Base-by-base conservation (phyloP, 2,888 invertebrate species). In the Nasonia oneida region DNA sequence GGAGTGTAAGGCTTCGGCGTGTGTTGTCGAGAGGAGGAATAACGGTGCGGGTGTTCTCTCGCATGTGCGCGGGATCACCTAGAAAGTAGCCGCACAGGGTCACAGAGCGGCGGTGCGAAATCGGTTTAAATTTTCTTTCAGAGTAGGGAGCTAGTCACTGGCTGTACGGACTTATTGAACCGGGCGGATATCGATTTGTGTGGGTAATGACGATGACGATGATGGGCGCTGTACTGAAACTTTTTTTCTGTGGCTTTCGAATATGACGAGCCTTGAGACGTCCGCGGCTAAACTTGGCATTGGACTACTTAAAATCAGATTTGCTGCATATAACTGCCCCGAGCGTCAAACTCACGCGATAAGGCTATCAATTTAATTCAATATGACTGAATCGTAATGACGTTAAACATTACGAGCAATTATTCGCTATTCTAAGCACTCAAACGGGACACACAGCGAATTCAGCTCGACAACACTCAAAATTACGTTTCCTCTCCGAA, bases 111-210 rank as follows among this genome's bases (percentile, higher is more conserved):
- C 84, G 84, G 85, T 86, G 87, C 84, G 87, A 89, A 89, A 89
- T 89, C 88, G 89, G 89, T 89, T 89, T 89, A 89, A 88, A 89
- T 89, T 89, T 89, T 87, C 87, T 88, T 83, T 81, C 29, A 29
- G 76, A 81, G 67, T 10, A 23, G 29, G 29, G 67, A 73, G 23
- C 23, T 23, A 42, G 39, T 73, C 10, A 73, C 8, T 53, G 53
- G 53, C 18, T 53, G 29, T 29, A 53, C 18, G 53, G 53, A 4
- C 18, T 53, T 53, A 61, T 61, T 57, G 57, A 57, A n/a, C 57
- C 15, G 1, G 5, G 57, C 57, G 5, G 18, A 18, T 57, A 57
- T 57, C n/a, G 57, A 57, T 57, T 29, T n/a, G 18, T 15, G n/a
- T 42, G 42, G 42, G 6, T 42, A 8, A 42, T 42, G 42, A 42